Conservation (phyloP, 1,140 invertebrate species). For the Diabrotica virgifera region DNA sequence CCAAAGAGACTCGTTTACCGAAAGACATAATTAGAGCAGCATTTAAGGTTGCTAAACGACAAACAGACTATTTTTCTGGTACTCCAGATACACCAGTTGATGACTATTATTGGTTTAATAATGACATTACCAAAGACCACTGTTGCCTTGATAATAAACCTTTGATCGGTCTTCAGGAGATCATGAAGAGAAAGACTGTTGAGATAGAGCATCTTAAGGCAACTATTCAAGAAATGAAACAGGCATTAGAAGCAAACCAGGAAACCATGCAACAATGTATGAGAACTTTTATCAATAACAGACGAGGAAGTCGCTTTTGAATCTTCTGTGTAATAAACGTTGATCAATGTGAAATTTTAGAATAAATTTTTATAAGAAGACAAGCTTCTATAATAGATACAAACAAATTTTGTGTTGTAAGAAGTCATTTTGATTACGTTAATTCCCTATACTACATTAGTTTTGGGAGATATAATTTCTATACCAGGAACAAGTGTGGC, state of each 20-base stretch:
- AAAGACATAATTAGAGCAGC: constrained; percentile 23
- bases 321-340: too few species aligned
- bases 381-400: too few species aligned
- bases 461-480: too few species aligned
- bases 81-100: neutral
- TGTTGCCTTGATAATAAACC: neutral
- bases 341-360: too few species aligned
- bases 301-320: constrained; percentile 3
- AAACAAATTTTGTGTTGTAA: too few species aligned
- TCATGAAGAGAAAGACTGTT: constrained; percentile 1
- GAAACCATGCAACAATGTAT: constrained; percentile 4
- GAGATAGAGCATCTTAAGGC: constrained; percentile 1
- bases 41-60: constrained; percentile 18
- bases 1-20: constrained; percentile 14
- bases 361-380: too few species aligned
- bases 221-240: constrained; percentile 9
- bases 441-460: too few species aligned
- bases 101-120: constrained; percentile 1
- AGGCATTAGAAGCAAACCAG: neutral
- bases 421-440: too few species aligned
- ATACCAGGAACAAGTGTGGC: too few species aligned
- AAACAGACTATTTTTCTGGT: neutral
- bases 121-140: neutral
- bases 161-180: neutral
- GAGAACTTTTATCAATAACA: constrained; percentile 3